phyloP scores from a whole-genome alignment of 2,797 vertebrate genomes.

The Falco berigora region DNA sequence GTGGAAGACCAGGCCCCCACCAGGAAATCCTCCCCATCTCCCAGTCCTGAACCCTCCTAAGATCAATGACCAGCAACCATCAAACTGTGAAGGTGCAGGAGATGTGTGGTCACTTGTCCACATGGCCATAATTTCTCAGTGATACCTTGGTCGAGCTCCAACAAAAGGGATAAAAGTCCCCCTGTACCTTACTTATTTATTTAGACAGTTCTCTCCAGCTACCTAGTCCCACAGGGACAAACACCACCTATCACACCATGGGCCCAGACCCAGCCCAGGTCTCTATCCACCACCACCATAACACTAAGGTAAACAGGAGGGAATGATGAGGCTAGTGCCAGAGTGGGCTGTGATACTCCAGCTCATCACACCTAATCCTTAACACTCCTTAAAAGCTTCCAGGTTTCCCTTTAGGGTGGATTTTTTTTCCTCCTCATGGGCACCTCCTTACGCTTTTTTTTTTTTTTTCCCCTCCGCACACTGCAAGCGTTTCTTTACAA shows the following conservation, averaged over 20 bases:
- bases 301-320: not conserved
- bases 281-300: not conserved
- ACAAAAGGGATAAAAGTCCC: not conserved
- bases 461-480: accelerated
- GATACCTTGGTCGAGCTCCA: not conserved
- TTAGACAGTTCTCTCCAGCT: not conserved
- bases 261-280: not conserved
- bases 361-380: not conserved
- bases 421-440: not conserved
- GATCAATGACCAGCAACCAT: accelerated
- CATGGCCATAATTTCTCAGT: not conserved
- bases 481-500: slow-evolving; percentile 3
- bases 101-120: not conserved
- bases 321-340: not conserved
- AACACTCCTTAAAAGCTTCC: not conserved
- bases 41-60: accelerated
- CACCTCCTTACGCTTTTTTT: not conserved
- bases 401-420: not conserved
- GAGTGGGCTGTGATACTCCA: not conserved
- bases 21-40: not conserved
- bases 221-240: not conserved
- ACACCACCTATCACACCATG: not conserved
- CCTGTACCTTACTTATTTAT: not conserved
- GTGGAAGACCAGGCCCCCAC: not conserved
- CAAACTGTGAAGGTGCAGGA: not conserved